phyloP scores from a whole-genome alignment of 2,797 vertebrate species.

The Cossypha caffra region DNA sequence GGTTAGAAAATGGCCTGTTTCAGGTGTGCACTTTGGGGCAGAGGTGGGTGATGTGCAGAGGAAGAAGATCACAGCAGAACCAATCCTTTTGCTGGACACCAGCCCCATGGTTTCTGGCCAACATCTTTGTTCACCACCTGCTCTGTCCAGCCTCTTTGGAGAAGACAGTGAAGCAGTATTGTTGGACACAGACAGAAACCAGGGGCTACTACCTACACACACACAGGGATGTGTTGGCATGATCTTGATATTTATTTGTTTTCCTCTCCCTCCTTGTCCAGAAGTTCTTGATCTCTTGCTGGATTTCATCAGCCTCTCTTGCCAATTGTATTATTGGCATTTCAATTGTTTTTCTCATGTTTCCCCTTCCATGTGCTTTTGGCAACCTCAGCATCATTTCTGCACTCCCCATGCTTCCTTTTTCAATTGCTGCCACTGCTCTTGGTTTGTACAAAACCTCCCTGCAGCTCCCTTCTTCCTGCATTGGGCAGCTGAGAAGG shows the following conservation, averaged over 20 bases:
- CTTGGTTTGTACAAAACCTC: background rate
- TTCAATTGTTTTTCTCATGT: background rate
- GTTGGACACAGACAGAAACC: background rate
- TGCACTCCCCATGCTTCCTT: background rate
- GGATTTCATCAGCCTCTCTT: background rate
- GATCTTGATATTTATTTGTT: background rate
- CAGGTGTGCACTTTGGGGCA: background rate
- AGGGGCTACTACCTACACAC: background rate
- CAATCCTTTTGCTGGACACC: background rate
- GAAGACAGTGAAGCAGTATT: background rate
- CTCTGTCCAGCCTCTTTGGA: background rate
- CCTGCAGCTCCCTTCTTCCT: background rate
- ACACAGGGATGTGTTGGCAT: fast-evolving
- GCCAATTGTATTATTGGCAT: background rate
- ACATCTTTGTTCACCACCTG: background rate
- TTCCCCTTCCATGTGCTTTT: background rate
- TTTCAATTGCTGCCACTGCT: background rate
- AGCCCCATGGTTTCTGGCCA: background rate
- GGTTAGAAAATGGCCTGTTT: background rate
- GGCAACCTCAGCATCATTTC: background rate
- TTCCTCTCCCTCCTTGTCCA: background rate
- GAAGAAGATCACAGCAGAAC: background rate
- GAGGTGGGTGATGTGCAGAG: background rate
- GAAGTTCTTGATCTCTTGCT: background rate
- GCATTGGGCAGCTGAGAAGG: background rate